Evolutionary conservation across 2,113 vertebrate species (phyloP), one percentile per base, ranked within the genome.

Genomic region (Coptodon bakossiorum): DNA sequence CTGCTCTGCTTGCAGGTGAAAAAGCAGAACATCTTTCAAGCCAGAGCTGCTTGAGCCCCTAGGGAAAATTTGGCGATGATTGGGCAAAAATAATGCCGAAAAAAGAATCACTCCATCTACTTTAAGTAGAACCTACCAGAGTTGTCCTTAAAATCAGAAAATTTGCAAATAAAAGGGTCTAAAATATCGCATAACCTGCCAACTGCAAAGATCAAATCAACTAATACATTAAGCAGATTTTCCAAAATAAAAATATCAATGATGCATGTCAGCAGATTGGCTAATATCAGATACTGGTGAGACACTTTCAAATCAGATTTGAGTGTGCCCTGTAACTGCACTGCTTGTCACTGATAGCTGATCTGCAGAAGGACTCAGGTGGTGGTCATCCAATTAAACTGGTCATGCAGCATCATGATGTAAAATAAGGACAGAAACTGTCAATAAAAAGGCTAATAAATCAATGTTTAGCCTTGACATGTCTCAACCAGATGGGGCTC

Each of bases 371-470:
- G 91, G 91, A 81, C 89, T 90, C 92, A 95, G 94, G 93, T 94
- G 94, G 82, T 80, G 73, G 27, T 68, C 16, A 17, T 90, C 89
- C 89, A 87, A 93, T 95, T 93, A 94, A 94, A 68, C 88, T 29
- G 73, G 1, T 16, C 63, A 7, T 79, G 87, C 52, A 43, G 85
- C 66, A 80, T 84, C 82, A 19, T 50, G 81, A 73, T 19, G 66
- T 24, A 86, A 68, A 90, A 89, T 19, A 52, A 84, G 71, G 84
- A 87, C 50, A 38, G 85, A 68, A 82, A 84, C 10, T 91, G 95
- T 90, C 95, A 93, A 95, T 96, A 94, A 93, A 94, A 86, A 88
- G 31, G 87, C 84, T 5, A 5, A 83, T 93, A 86, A 92, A 95
- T 95, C 93, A 95, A 82, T 88, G 86, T 87, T 78, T 52, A 84